A percentile compares a stretch with the other conserved stretches of the same genome.
phyloP scores from a whole-genome alignment of 2,888 invertebrate genomes.

The Mermis nigrescens region DNA sequence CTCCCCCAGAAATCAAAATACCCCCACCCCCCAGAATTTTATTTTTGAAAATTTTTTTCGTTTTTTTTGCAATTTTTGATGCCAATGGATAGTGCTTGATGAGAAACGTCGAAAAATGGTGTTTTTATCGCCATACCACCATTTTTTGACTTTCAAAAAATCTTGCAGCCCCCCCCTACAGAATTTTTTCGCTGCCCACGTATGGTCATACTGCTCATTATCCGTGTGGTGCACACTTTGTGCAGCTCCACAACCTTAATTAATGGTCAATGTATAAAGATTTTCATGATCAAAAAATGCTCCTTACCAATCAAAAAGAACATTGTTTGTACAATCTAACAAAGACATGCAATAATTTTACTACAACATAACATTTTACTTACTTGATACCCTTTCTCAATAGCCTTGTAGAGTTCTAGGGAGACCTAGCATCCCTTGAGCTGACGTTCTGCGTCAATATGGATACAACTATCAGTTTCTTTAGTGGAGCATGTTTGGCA shows the following conservation, averaged over 20 bases:
- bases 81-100: too few species aligned
- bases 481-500: conserved; percentile 18
- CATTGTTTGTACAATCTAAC: background rate
- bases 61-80: too few species aligned
- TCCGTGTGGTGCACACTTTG: conserved; percentile 22
- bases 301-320: background rate
- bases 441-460: conserved; percentile 18
- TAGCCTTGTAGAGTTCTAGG: conserved; percentile 21
- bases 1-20: too few species aligned
- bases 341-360: background rate
- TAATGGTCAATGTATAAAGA: background rate
- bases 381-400: conserved; percentile 19
- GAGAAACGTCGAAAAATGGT: too few species aligned
- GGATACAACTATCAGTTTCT: conserved; percentile 14
- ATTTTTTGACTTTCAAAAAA: too few species aligned
- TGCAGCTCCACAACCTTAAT: background rate
- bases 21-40: too few species aligned
- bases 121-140: too few species aligned
- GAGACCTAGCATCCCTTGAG: conserved; percentile 24
- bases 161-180: too few species aligned
- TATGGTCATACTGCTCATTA: conserved; percentile 7
- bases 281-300: background rate
- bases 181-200: too few species aligned
- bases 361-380: background rate
- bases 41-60: too few species aligned